Percentiles rank a stretch among this genome's conserved stretches.
phyloP scores from a whole-genome alignment of 2,888 invertebrate species.

The Macrosiphum euphorbiae region DNA sequence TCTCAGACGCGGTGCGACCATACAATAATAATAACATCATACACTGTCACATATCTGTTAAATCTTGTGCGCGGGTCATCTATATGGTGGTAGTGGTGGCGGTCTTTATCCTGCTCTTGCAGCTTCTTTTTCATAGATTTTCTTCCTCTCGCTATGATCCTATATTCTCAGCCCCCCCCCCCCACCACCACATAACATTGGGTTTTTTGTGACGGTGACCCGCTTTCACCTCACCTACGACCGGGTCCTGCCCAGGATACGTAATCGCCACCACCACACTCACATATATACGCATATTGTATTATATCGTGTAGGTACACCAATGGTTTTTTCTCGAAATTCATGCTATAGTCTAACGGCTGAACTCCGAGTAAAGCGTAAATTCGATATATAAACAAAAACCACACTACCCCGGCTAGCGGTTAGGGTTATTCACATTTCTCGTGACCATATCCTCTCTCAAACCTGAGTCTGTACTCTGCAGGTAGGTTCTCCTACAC shows the following conservation, averaged over 20 bases:
- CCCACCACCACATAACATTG: too few relatives aligned
- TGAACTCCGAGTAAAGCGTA: neutral
- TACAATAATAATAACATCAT: neutral
- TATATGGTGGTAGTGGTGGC: neutral
- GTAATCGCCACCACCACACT: neutral
- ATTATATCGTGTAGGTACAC: neutral
- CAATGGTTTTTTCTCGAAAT: neutral
- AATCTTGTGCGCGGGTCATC: neutral
- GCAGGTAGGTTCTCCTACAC: neutral
- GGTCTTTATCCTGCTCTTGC: neutral
- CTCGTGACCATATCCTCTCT: neutral
- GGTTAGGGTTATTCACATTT: neutral
- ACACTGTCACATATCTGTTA: neutral
- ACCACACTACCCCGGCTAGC: neutral
- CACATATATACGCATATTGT: neutral
- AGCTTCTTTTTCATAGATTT: neutral
- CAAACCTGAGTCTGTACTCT: too few relatives aligned
- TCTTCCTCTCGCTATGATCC: neutral
- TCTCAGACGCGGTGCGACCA: neutral
- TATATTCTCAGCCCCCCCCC: neutral
- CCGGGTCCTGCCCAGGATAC: neutral
- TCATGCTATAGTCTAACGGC: neutral
- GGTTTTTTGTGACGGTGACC: neutral
- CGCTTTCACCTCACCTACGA: neutral
- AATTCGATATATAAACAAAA: neutral